phyloP scores from a whole-genome alignment of 2,888 invertebrate genomes.

The Drosophila eohydei region DNA sequence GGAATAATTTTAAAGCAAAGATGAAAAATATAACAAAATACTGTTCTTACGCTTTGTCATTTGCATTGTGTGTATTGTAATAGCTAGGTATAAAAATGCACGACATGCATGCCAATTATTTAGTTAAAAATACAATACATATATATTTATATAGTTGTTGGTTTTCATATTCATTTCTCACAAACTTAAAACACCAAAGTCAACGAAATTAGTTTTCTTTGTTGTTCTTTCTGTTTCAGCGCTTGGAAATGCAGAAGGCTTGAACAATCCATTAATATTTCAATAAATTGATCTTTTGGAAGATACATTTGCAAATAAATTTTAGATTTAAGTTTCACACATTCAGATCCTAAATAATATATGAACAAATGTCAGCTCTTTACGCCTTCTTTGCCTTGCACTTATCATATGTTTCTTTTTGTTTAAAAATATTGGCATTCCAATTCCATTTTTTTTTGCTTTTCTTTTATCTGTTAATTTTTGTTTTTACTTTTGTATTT shows the following conservation, averaged over 20 bases:
- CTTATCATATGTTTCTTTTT: constrained; percentile 38
- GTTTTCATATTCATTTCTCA: constrained; percentile 39
- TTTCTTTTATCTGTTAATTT: constrained; percentile 45
- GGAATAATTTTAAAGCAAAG: constrained; percentile 64
- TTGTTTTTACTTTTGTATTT: constrained; percentile 30
- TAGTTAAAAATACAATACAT: constrained; percentile 62
- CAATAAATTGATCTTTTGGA: constrained; percentile 51
- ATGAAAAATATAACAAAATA: constrained; percentile 70
- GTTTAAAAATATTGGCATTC: constrained; percentile 42
- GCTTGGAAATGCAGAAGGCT: constrained; percentile 54
- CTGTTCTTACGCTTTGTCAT: constrained; percentile 75
- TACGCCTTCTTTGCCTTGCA: constrained; percentile 21
- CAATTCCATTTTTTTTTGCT: constrained; percentile 30
- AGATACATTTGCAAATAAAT: constrained; percentile 56
- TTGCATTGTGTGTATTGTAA: constrained; percentile 65
- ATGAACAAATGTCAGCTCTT: constrained; percentile 50
- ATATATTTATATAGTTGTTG: constrained; percentile 43
- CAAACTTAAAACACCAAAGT: constrained; percentile 31
- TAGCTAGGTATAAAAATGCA: constrained; percentile 76
- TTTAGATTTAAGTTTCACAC: constrained; percentile 29
- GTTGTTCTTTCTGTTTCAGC: constrained; percentile 24
- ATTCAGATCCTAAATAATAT: constrained; percentile 42
- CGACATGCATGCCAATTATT: constrained; percentile 48
- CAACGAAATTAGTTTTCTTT: constrained; percentile 20
- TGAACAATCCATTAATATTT: constrained; percentile 50